Base-by-base conservation (phyloP, 2,888 invertebrate species). In the Saturnia pavonia region DNA sequence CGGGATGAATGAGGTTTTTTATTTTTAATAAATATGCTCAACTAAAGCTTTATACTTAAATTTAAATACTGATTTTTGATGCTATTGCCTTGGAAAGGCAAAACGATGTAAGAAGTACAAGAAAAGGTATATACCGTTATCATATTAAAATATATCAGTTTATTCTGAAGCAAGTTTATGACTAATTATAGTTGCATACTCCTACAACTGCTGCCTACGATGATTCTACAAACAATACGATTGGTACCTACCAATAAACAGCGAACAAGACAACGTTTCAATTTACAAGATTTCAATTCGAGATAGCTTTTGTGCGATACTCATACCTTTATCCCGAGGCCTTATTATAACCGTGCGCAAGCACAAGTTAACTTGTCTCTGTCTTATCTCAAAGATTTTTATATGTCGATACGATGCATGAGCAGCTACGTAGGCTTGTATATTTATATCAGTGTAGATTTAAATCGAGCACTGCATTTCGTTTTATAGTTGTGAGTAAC, bases 311-410 rank as follows among this genome's bases (percentile, higher is more conserved):
- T 81, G 83, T 86, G 85, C 88, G 88, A 90, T 89, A 89, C 86
- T 86, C 85, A 87, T 86, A 87, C 87, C 88, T 88, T 86, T 88
- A 88, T 88, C 87, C 88, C 79, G 78, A 80, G 76, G 80, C 84
- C 89, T 91, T 91, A 91, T 92, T 91, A 91, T 87, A 86, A 88
- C 84, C 86, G 74, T 81, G 80, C 84, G 84, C 87, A 80, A 79
- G 85, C 85, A 83, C 88, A 89, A 92, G 91, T 92, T 91, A 91
- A 91, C 91, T 91, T 92, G 93, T 93, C 89, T 88, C 83, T 83
- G 82, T 81, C 84, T 90, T 92, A 91, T 92, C 92, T 83, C 79
- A 71, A 78, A 90, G 92, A 93, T 93, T 91, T 90, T 89, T 84
- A 88, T 88, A 81, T 80, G 82, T 82, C 84, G 92, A 92, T 92